A percentile compares a stretch with the other conserved stretches of the same genome.
These are phyloP conservation scores for Anoplius nigerrimus DNA, from an alignment of 2,888 invertebrate genomes.

Conservation along the genomic window DNA sequence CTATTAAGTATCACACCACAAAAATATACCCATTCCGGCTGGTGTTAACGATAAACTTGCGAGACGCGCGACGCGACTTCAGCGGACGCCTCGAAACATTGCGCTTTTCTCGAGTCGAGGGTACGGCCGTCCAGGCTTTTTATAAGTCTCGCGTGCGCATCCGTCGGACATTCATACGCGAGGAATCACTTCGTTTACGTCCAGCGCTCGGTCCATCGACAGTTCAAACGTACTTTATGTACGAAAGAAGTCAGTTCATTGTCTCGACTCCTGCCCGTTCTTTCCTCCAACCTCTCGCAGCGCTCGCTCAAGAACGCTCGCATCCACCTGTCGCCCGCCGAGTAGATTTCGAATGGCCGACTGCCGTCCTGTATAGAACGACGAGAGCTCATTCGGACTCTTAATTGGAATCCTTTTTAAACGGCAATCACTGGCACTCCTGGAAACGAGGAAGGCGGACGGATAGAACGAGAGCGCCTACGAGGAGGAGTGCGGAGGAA, in stretches of 20 bases:
- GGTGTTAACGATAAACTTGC: not conserved
- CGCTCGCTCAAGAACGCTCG: constrained; percentile 17
- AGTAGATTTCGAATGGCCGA: constrained; percentile 21
- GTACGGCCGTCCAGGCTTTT: too few species aligned
- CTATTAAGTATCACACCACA: constrained; percentile 2
- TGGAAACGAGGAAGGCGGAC: constrained; percentile 32
- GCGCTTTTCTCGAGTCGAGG: too few species aligned
- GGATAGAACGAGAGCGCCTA: constrained; percentile 7
- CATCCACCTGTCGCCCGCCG: constrained; percentile 46
- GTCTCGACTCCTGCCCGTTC: not conserved
- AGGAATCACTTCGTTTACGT: too few species aligned
- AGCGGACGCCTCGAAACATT: too few species aligned
- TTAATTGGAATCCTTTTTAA: constrained; percentile 56
- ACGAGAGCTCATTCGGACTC: constrained; percentile 20
- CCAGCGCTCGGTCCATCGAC: too few species aligned
- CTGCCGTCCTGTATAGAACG: constrained; percentile 2
- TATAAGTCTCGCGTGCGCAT: too few species aligned
- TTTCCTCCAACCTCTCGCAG: constrained; percentile 17
- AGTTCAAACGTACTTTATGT: not conserved
- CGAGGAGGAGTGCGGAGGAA: constrained; percentile 12
- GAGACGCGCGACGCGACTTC: too few species aligned
- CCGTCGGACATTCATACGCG: too few species aligned
- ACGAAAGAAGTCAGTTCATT: not conserved
- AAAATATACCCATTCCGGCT: not conserved
- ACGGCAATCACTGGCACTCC: constrained; percentile 38